Percentiles rank a stretch among this genome's conserved stretches.
Evolutionary conservation across 2,888 invertebrate species (phyloP).

Genomic region (Callinectes sapidus): DNA sequence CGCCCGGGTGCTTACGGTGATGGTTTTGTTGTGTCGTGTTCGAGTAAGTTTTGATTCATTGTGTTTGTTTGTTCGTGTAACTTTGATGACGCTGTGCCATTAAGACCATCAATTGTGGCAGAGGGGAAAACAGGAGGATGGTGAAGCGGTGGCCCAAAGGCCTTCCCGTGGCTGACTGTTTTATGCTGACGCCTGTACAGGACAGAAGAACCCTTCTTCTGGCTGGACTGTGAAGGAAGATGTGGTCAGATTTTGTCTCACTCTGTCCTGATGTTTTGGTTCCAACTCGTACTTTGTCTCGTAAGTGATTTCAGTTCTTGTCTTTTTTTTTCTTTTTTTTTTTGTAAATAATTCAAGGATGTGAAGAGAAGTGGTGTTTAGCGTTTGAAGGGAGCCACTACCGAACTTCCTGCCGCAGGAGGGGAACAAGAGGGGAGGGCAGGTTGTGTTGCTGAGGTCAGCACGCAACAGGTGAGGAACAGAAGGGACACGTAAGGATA

Average conservation of each 20-base stretch:
- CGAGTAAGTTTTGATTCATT: conserved; percentile 7
- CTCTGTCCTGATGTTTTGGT: not conserved
- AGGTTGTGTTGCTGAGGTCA: not conserved
- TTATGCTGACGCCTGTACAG: not conserved
- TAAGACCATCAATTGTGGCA: not conserved
- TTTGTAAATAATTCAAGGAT: not conserved
- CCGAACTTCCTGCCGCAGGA: not conserved
- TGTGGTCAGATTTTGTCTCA: not conserved
- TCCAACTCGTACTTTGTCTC: not conserved
- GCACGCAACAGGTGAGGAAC: not conserved
- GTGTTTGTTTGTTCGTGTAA: not conserved
- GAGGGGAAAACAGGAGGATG: conserved; percentile 1
- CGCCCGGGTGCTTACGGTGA: not conserved
- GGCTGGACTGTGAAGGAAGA: not conserved
- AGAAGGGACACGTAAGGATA: not conserved
- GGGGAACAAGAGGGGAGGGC: not conserved
- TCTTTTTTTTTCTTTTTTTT: too few relatives aligned
- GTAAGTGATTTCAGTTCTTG: not conserved
- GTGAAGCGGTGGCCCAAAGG: not conserved
- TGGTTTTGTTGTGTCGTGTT: conserved; percentile 15
- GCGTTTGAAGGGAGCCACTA: not conserved
- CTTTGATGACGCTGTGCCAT: not conserved
- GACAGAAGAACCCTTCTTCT: not conserved
- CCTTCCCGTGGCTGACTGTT: not conserved
- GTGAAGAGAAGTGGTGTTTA: not conserved